Evolutionary conservation across 2,888 invertebrate genomes (phyloP), one percentile per base, ranked within the genome.

Genomic region (Phengaris arion): DNA sequence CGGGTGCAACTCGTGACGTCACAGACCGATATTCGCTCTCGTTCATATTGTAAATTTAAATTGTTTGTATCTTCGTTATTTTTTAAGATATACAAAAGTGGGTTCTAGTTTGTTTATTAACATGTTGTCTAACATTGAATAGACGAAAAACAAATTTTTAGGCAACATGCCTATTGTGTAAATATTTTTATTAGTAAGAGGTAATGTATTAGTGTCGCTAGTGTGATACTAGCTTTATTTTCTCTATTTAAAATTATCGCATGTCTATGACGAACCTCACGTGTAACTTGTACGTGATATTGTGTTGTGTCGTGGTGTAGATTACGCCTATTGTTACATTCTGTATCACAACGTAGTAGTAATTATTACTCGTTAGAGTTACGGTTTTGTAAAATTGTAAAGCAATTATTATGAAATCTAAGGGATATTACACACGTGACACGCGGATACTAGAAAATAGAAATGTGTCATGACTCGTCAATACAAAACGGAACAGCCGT

Each of bases 381-480:
- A 13, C 5, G 13, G 68, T 68, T 46, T 68, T 68, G 46, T 68
- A 68, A 46, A 35, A 35, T 68, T 45, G 68, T 46, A 68, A 46
- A 46, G 46, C 68, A 68, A 68, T 68, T 46, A n/a, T 68, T 46
- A 68, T 13, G 46, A 68, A 68, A 68, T 13, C 3, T 68, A 68
- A 22, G 59, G 59, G 59, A 22, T 22, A 59, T 59, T 59, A 59
- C 22, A 59, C 22, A 59, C 59, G 59, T 15, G 10, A 59, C 22
- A 59, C 59, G 59, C 10, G 10, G 15, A 59, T 22, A 59, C 6
- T 35, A 35, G 35, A 1, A 35, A 35, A 35, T 35, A 35, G 35
- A 35, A 35, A 35, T 35, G 35, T 35, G 35, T 35, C 22, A 22
- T 1, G 35, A 35, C 35, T 35, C 35, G 22, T 22, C 22, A 22